Evolutionary conservation across 2,888 invertebrate species (phyloP), one percentile per base, ranked within the genome.

Genomic region (Leucoptera coffeella): DNA sequence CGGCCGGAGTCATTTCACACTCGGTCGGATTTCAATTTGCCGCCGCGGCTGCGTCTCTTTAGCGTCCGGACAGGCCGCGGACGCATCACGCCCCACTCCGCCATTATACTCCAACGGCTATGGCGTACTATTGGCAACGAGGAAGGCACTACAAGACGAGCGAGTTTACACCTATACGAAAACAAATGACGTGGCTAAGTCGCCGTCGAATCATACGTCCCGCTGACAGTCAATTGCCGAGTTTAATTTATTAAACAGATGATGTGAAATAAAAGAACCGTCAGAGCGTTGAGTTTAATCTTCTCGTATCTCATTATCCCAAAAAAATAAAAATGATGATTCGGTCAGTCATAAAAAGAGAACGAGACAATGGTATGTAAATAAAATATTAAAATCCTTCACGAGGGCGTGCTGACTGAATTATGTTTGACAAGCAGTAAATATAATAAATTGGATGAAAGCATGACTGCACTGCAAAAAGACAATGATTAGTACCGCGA

Each of bases 21-120:
- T 58, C 50, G 52, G 62, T 45, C 58, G 60, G 41, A 41, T 62
- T 62, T 65, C 61, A 64, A 67, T 65, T 62, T 60, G 50, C 57
- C 50, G n/a, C n/a, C n/a, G 50, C 56, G 52, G 50, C 47, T 45
- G 46, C 43, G 36, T 43, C 51, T 56, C 52, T 62, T 60, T 58
- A 58, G 57, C 51, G 50, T 50, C n/a, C 39, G 38, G 41, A 39
- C 20, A 12, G 25, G 14, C 42, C 41, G 38, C 41, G 41, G 40
- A 41, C 39, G 13, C 11, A n/a, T n/a, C n/a, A n/a, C n/a, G n/a
- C n/a, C n/a, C n/a, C n/a, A n/a, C n/a, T n/a, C n/a, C n/a, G n/a
- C n/a, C n/a, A n/a, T n/a, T n/a, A n/a, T n/a, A n/a, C n/a, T n/a
- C n/a, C n/a, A n/a, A n/a, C n/a, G n/a, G n/a, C n/a, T n/a, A n/a